Evolutionary conservation across 2,888 invertebrate genomes (phyloP).

Genomic region (Papilio demoleus): DNA sequence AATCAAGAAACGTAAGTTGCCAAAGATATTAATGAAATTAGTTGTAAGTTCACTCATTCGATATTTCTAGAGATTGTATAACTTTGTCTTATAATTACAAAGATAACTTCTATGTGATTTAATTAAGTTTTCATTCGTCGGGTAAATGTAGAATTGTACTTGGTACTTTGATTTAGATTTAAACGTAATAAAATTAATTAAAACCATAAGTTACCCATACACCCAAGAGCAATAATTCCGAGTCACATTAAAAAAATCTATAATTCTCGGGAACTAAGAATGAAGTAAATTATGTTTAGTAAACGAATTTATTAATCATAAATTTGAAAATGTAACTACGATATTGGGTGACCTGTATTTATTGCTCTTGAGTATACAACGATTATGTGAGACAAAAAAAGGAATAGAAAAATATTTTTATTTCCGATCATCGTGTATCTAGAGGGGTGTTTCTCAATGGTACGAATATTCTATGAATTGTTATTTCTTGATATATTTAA

Average conservation of each 20-base stretch:
- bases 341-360: too few relatives aligned
- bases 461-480: not conserved
- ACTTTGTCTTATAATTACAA: constrained; percentile 23
- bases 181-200: not conserved
- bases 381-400: too few relatives aligned
- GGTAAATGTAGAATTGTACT: constrained; percentile 14
- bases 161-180: constrained; percentile 38
- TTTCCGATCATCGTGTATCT: not conserved
- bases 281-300: too few relatives aligned
- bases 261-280: too few relatives aligned
- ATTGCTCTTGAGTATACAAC: too few relatives aligned
- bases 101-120: constrained; percentile 20
- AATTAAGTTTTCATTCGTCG: constrained; percentile 9
- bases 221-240: too few relatives aligned
- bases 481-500: too few relatives aligned
- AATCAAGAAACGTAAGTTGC: constrained; percentile 75
- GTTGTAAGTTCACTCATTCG: constrained; percentile 34
- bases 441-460: not conserved
- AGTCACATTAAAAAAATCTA: too few relatives aligned
- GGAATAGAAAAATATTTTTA: not conserved
- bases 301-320: too few relatives aligned
- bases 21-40: constrained; percentile 57
- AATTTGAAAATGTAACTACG: too few relatives aligned
- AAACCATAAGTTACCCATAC: not conserved
- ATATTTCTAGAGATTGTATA: constrained; percentile 18